Base-by-base conservation (phyloP, 2,888 invertebrate genomes). In the Polymixis flavicincta region DNA sequence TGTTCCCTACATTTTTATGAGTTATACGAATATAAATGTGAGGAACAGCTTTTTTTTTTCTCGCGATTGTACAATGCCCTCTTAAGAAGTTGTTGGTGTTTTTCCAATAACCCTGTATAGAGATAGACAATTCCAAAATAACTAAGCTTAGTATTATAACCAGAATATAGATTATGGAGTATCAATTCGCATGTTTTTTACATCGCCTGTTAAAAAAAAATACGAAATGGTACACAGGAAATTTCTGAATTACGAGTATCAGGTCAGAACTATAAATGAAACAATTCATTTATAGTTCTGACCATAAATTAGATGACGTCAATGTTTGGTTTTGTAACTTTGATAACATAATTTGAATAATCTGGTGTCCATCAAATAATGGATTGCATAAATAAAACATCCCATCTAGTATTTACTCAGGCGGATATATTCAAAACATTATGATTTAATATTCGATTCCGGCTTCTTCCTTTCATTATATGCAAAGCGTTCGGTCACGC, bases 401-500 rank as follows among this genome's bases (percentile, higher is more conserved):
- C 37, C 7, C 50, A 72, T 61, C 48, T 45, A 76, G 65, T 81
- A 80, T 83, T 83, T 85, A 83, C 63, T 78, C 70, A 65, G 64
- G 63, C 83, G n/a, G 60, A 71, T 32, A 75, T 76, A 78, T 84
- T 82, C 76, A 83, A 78, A 85, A 83, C 85, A 77, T 76, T 82
- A 80, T 78, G 83, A 82, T 85, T 83, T 79, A 80, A 87, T 90
- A 89, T 89, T 90, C 88, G 85, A 88, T 86, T 83, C 84, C 89
- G 89, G 84, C 88, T 89, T 88, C 90, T 90, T 91, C 91, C 91
- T 92, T 91, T 92, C 75, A 85, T 85, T 80, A 83, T 81, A 83
- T 85, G 81, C 79, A 83, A 85, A 93, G 87, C 84, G 87, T 89
- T 91, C 85, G 90, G 91, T 90, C 89, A 89, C 88, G 88, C 90